A percentile compares a stretch with the other conserved stretches of the same genome.
These are phyloP conservation scores for Heteropelma amictum DNA, from an alignment of 2,888 invertebrate genomes.

Conservation along the genomic window DNA sequence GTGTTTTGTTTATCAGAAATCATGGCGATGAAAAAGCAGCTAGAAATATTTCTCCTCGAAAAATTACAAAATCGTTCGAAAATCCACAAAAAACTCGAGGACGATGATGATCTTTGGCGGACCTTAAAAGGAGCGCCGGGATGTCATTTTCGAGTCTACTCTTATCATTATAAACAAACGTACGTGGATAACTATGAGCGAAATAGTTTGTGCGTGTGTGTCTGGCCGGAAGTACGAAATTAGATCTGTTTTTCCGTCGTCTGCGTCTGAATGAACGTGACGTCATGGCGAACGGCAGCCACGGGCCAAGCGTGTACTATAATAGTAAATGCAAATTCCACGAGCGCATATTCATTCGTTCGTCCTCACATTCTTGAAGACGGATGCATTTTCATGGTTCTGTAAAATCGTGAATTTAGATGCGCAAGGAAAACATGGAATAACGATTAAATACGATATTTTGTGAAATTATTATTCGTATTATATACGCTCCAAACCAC, in stretches of 20 bases:
- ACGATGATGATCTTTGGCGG: background rate
- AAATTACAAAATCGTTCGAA: no score
- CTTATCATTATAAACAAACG: slow-evolving; percentile 23
- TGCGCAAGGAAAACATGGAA: no score
- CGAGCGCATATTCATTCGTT: slow-evolving; percentile 46
- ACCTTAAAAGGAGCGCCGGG: slow-evolving; percentile 30
- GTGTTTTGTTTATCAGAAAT: no score
- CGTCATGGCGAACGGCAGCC: slow-evolving; percentile 57
- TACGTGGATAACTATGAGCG: slow-evolving; percentile 22
- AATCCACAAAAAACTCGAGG: background rate
- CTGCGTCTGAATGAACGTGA: slow-evolving; percentile 65
- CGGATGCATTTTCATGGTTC: background rate
- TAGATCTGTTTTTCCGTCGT: slow-evolving; percentile 65
- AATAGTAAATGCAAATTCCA: slow-evolving; percentile 60
- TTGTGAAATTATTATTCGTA: no score
- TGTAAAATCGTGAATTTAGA: background rate
- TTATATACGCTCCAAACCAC: no score
- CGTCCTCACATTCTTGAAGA: background rate
- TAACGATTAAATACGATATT: no score
- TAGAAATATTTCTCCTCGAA: no score
- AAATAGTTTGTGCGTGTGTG: slow-evolving; percentile 15
- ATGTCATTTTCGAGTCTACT: background rate
- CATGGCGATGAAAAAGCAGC: no score
- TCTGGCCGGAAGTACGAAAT: slow-evolving; percentile 67
- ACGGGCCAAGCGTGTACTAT: slow-evolving; percentile 52